Percentiles rank a stretch among this genome's conserved stretches.
These are phyloP conservation scores for Drosophila ohnishii DNA, from an alignment of 1,140 invertebrate species.

Conservation along the genomic window DNA sequence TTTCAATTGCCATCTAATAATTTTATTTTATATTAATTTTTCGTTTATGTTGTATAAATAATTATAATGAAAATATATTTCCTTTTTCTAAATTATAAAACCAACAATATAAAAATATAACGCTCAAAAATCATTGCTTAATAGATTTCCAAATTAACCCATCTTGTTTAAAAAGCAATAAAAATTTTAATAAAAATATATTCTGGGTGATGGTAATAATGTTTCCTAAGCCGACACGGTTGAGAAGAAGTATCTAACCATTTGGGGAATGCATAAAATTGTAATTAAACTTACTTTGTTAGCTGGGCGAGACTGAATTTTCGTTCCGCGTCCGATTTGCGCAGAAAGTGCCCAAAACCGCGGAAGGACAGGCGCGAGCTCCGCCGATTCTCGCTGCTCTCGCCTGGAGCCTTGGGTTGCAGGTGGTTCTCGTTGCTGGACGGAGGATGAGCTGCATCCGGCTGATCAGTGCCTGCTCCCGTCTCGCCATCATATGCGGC, in stretches of 20 bases:
- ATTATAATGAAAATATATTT: no score
- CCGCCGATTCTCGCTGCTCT: conserved; percentile 53
- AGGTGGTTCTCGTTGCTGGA: conserved; percentile 56
- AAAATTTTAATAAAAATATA: no score
- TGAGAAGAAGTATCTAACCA: background rate
- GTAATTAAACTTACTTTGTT: conserved; percentile 66
- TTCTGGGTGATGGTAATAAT: background rate
- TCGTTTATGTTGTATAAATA: no score
- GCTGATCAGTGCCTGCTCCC: conserved; percentile 18
- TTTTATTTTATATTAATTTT: background rate
- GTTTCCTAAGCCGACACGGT: background rate
- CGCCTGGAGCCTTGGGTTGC: conserved; percentile 56
- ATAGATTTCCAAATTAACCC: background rate
- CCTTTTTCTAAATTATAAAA: no score
- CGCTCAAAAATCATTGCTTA: background rate
- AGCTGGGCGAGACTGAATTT: conserved; percentile 81
- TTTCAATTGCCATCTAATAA: background rate
- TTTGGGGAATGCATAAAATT: conserved; percentile 27
- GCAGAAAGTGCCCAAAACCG: conserved; percentile 73
- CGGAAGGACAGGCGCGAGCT: conserved; percentile 70
- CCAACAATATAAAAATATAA: background rate
- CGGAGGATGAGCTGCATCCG: conserved; percentile 31
- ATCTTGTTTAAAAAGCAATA: background rate
- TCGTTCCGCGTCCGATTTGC: conserved; percentile 72
- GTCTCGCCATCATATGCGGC: conserved; percentile 58